phyloP scores from a whole-genome alignment of 2,888 invertebrate genomes.

The Sympetrum striolatum region DNA sequence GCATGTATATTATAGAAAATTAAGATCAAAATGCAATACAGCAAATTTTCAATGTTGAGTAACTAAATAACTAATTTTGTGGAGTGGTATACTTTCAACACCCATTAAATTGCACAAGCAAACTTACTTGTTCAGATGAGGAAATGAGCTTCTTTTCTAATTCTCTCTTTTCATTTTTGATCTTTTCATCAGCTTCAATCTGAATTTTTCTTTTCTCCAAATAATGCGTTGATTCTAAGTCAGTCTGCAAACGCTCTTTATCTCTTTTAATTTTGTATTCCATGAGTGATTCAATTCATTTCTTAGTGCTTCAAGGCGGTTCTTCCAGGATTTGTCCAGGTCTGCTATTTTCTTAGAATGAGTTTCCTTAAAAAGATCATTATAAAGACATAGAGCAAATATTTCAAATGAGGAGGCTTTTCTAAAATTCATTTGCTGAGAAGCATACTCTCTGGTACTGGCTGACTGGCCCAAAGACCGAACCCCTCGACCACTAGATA shows the following conservation, averaged over 20 bases:
- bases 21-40: neutral
- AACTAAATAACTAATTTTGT: too few relatives aligned
- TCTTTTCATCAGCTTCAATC: conserved; percentile 52
- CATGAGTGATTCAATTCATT: conserved; percentile 60
- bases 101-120: neutral
- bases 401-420: too few relatives aligned
- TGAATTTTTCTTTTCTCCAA: conserved; percentile 64
- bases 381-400: too few relatives aligned
- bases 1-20: neutral
- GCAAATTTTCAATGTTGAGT: too few relatives aligned
- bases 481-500: too few relatives aligned
- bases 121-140: neutral
- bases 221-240: conserved; percentile 67
- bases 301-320: conserved; percentile 59
- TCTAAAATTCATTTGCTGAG: too few relatives aligned
- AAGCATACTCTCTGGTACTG: too few relatives aligned
- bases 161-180: conserved; percentile 53
- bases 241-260: conserved; percentile 67
- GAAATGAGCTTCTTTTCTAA: conserved; percentile 52
- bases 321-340: conserved; percentile 51
- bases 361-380: conserved; percentile 47
- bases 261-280: conserved; percentile 69
- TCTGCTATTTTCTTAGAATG: conserved; percentile 51
- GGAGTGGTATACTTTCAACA: neutral
- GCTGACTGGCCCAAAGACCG: too few relatives aligned